A percentile compares a stretch with the other conserved stretches of the same genome.
phyloP scores from a whole-genome alignment of 2,888 invertebrate species.

The Yponomeuta sedellus region DNA sequence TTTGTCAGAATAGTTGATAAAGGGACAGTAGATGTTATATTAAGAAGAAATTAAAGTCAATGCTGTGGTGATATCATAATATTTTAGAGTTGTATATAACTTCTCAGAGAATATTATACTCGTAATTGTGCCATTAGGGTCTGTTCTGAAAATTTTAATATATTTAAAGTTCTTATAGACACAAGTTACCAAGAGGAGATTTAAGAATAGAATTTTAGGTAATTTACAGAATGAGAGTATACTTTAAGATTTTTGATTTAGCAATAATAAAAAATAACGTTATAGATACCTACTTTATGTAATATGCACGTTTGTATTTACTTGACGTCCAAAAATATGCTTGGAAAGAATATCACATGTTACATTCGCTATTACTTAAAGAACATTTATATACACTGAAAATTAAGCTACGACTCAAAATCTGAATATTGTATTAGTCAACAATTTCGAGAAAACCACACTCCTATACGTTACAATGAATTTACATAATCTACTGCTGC shows the following conservation, averaged over 20 bases:
- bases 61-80: slow-evolving; percentile 58
- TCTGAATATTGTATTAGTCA: background rate
- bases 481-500: no score
- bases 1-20: background rate
- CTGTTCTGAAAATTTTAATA: background rate
- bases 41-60: slow-evolving; percentile 33
- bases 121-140: background rate
- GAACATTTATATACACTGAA: no score
- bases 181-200: slow-evolving; percentile 16
- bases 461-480: no score
- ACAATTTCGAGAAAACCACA: no score
- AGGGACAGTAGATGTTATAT: background rate
- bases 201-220: slow-evolving; percentile 19
- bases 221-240: no score
- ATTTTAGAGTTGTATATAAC: slow-evolving; percentile 29
- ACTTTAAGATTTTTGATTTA: no score
- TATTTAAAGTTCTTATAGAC: background rate
- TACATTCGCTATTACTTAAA: background rate
- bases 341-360: slow-evolving; percentile 2
- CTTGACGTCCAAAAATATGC: background rate
- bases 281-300: no score
- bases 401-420: no score
- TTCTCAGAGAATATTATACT: background rate
- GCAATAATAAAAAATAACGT: no score
- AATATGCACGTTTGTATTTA: slow-evolving; percentile 5